Evolutionary conservation across 2,113 vertebrate genomes (phyloP).

Genomic region (Pampusana beccarii): DNA sequence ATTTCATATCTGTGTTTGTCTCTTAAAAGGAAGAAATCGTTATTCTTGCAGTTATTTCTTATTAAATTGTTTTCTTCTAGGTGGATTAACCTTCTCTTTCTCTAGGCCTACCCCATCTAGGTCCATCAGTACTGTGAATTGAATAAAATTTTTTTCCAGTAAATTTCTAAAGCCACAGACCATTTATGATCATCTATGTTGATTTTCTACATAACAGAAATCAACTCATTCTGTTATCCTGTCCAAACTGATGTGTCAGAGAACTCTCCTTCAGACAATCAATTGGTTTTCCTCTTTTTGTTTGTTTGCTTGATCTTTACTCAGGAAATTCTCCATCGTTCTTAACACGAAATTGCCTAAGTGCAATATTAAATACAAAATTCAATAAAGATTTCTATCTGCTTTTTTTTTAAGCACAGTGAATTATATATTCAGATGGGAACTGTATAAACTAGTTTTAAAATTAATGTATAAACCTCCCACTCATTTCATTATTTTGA

Average conservation of each 20-base stretch:
- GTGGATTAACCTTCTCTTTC: background rate
- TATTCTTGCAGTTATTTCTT: background rate
- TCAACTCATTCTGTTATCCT: background rate
- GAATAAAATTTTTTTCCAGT: background rate
- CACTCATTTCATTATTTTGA: background rate
- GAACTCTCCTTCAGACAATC: background rate
- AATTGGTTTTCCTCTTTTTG: background rate
- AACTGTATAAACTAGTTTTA: background rate
- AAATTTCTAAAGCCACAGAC: background rate
- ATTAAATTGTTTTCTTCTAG: background rate
- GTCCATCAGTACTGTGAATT: background rate
- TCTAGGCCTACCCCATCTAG: background rate
- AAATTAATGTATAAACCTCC: background rate
- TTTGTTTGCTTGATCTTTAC: background rate
- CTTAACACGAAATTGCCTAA: background rate
- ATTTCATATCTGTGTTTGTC: background rate
- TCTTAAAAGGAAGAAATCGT: background rate
- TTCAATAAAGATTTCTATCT: background rate
- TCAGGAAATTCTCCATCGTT: background rate
- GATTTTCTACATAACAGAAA: background rate
- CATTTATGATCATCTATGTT: background rate
- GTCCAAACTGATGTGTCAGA: background rate
- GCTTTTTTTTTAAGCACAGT: background rate
- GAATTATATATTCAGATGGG: background rate
- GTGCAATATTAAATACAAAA: background rate